Evolutionary conservation across 2,797 vertebrate genomes (phyloP).

Genomic region (Phalanger gymnotis): DNA sequence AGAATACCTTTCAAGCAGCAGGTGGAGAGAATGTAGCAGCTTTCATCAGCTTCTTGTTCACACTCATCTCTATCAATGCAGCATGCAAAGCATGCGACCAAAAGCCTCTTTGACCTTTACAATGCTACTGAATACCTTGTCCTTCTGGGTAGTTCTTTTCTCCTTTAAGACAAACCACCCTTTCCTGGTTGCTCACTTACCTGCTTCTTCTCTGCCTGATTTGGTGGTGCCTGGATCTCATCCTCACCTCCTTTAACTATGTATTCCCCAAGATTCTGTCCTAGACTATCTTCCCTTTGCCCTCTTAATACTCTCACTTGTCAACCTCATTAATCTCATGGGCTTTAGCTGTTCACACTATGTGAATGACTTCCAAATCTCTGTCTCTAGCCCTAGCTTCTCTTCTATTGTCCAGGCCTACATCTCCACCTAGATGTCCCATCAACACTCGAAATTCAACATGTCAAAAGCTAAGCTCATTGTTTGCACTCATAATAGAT

Average conservation of each 20-base stretch:
- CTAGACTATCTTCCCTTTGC: not conserved
- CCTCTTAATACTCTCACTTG: not conserved
- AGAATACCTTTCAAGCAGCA: not conserved
- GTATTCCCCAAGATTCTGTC: not conserved
- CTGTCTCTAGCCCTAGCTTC: not conserved
- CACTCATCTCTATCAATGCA: not conserved
- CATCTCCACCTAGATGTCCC: not conserved
- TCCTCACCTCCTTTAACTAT: not conserved
- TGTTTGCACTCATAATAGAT: not conserved
- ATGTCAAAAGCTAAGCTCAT: not conserved
- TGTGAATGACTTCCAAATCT: not conserved
- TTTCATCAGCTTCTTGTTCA: not conserved
- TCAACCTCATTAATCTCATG: not conserved
- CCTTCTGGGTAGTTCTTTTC: not conserved
- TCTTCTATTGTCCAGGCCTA: not conserved
- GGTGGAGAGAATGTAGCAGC: fast-evolving
- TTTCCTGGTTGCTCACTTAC: not conserved
- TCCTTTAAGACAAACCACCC: not conserved
- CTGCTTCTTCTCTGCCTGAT: not conserved
- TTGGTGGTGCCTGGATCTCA: not conserved
- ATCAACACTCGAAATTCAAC: not conserved
- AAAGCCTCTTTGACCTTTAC: not conserved
- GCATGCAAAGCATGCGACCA: not conserved
- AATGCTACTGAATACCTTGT: not conserved
- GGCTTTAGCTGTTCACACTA: not conserved